Percentiles rank a stretch among this genome's conserved stretches.
Evolutionary conservation across 2,113 vertebrate species (phyloP).

Genomic region (Arenaria interpres): DNA sequence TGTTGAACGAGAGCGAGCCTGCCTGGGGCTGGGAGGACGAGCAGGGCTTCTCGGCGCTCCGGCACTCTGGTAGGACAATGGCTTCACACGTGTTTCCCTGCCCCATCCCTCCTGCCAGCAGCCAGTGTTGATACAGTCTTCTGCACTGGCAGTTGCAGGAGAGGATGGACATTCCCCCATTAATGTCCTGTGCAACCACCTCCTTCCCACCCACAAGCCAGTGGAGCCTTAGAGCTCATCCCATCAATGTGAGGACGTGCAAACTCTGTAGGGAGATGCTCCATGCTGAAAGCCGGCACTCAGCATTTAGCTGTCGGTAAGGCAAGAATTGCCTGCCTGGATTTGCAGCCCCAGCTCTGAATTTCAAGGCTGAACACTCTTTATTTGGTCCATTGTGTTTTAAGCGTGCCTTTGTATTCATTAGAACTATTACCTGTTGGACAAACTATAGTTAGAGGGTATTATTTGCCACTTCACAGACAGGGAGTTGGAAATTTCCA

Average conservation of each 20-base stretch:
- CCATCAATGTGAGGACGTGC: neutral
- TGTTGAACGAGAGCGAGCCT: slow-evolving; percentile 78
- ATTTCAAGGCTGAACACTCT: neutral
- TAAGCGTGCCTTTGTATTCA: neutral
- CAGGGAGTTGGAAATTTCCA: neutral
- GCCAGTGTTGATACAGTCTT: neutral
- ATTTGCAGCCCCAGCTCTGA: neutral
- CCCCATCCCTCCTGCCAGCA: neutral
- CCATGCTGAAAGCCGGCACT: neutral
- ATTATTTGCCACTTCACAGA: neutral
- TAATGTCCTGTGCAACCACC: neutral
- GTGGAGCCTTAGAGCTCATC: neutral
- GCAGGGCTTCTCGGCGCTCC: slow-evolving; percentile 93
- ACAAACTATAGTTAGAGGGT: neutral
- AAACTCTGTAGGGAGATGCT: neutral
- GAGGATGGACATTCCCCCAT: neutral
- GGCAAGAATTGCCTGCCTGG: neutral
- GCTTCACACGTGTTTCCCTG: accelerated
- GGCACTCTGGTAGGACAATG: slow-evolving; percentile 85
- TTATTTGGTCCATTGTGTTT: neutral
- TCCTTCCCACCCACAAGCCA: neutral
- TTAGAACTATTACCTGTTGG: neutral
- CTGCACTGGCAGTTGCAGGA: neutral
- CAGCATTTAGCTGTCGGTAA: neutral
- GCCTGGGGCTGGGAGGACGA: slow-evolving; percentile 85